phyloP scores from a whole-genome alignment of 2,113 vertebrate species.

The Sigmodon hispidus region DNA sequence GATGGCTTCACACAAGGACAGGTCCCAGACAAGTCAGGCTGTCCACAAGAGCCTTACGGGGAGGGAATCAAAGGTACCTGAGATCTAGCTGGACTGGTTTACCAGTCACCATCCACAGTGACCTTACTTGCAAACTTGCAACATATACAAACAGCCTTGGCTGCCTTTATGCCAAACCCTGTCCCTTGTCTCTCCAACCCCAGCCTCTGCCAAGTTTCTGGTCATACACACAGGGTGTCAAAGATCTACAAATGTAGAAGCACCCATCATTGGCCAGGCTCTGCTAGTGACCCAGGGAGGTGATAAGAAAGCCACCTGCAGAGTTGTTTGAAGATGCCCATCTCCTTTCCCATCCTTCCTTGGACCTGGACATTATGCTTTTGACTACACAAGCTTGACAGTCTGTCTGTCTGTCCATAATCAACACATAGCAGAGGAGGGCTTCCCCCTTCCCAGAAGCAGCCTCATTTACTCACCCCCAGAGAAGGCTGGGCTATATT shows the following conservation, averaged over 20 bases:
- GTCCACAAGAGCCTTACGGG: conserved; percentile 48
- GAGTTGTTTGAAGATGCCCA: conserved; percentile 64
- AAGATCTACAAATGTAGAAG: conserved; percentile 50
- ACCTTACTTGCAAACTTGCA: conserved; percentile 18
- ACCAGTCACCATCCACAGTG: background rate
- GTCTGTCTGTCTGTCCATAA: conserved; percentile 82
- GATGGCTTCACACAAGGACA: conserved; percentile 56
- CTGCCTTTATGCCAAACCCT: background rate
- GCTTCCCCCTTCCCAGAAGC: conserved; percentile 84
- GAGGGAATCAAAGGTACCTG: conserved; percentile 7
- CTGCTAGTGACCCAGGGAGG: conserved; percentile 69
- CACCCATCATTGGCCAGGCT: conserved; percentile 35
- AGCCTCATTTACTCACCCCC: conserved; percentile 88
- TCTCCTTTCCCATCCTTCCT: conserved; percentile 66
- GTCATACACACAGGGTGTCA: conserved; percentile 13
- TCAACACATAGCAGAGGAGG: conserved; percentile 84
- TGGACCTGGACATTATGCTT: conserved; percentile 73
- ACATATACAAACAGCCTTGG: background rate
- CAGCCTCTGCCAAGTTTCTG: background rate
- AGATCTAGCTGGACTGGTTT: background rate
- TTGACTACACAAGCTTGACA: conserved; percentile 80
- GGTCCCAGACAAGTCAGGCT: background rate
- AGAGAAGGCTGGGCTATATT: conserved; percentile 88
- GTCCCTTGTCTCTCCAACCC: background rate
- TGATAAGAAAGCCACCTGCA: conserved; percentile 58